A percentile compares a stretch with the other conserved stretches of the same genome.
phyloP scores from a whole-genome alignment of 1,140 invertebrate species.

The Limonius californicus region DNA sequence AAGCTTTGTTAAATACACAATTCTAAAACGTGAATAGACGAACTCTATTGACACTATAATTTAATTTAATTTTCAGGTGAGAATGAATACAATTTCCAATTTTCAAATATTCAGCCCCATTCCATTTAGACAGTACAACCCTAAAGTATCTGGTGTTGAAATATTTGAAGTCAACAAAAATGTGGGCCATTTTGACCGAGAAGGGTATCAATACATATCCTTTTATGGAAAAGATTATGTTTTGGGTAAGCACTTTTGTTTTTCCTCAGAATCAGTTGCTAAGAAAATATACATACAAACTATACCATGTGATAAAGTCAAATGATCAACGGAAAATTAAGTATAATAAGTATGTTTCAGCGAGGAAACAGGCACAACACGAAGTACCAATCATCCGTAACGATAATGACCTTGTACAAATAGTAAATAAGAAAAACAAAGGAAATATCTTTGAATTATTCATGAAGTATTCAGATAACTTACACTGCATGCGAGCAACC shows the following conservation, averaged over 20 bases:
- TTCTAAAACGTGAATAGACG: no score
- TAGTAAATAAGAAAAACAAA: slow-evolving; percentile 36
- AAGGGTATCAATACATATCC: slow-evolving; percentile 67
- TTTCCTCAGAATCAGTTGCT: no score
- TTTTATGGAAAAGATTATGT: slow-evolving; percentile 83
- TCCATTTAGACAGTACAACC: slow-evolving; percentile 75
- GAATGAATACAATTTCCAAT: slow-evolving; percentile 80
- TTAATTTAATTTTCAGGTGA: no score
- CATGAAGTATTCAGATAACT: slow-evolving; percentile 50
- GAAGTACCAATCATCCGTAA: slow-evolving; percentile 58
- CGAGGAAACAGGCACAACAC: slow-evolving; percentile 58
- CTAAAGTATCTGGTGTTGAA: slow-evolving; percentile 55
- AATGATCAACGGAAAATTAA: no score
- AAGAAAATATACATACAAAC: slow-evolving; percentile 14
- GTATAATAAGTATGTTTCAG: slow-evolving; percentile 52
- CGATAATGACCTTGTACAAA: slow-evolving; percentile 59
- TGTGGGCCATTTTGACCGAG: slow-evolving; percentile 74
- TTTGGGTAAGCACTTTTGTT: slow-evolving; percentile 52
- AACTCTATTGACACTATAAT: no score
- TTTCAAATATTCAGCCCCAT: slow-evolving; percentile 80
- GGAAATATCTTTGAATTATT: slow-evolving; percentile 64
- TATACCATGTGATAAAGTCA: slow-evolving; percentile 20
- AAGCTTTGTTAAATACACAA: no score
- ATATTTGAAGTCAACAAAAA: slow-evolving; percentile 72
- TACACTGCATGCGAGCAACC: slow-evolving; percentile 67